Evolutionary conservation across 2,113 vertebrate species (phyloP).

Genomic region (Eudyptes chrysolophus): DNA sequence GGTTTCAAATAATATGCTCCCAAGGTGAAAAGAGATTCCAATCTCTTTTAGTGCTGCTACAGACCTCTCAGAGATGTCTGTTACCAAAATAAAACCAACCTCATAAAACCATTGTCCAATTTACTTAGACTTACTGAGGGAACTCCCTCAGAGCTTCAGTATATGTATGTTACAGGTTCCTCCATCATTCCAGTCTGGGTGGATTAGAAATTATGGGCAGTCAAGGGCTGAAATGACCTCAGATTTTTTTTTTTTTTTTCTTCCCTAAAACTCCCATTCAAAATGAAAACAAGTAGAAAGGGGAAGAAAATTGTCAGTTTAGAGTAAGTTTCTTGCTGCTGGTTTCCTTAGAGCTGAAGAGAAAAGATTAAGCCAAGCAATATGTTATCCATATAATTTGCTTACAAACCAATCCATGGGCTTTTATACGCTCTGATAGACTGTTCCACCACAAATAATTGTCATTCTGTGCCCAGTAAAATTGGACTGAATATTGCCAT

Average conservation of each 20-base stretch:
- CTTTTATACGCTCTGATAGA: not conserved
- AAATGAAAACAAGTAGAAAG: not conserved
- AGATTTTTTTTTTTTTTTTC: not conserved
- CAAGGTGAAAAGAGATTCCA: not conserved
- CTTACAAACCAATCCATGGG: not conserved
- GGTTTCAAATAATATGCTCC: not conserved
- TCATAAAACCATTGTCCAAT: not conserved
- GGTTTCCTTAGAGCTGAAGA: not conserved
- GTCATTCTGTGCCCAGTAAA: not conserved
- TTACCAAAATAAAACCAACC: not conserved
- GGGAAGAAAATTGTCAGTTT: not conserved
- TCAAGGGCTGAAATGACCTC: not conserved
- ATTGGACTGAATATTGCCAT: not conserved
- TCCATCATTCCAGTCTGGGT: not conserved
- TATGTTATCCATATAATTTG: not conserved
- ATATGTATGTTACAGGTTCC: not conserved
- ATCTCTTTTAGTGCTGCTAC: not conserved
- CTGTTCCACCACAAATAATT: not conserved
- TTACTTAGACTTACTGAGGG: not conserved
- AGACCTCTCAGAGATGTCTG: not conserved
- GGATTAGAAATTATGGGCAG: not conserved
- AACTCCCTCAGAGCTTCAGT: not conserved
- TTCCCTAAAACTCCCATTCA: rapidly evolving
- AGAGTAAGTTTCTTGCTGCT: not conserved
- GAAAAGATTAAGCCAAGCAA: not conserved